Evolutionary conservation across 2,797 vertebrate species (phyloP).

Genomic region (Spheniscus humboldti): DNA sequence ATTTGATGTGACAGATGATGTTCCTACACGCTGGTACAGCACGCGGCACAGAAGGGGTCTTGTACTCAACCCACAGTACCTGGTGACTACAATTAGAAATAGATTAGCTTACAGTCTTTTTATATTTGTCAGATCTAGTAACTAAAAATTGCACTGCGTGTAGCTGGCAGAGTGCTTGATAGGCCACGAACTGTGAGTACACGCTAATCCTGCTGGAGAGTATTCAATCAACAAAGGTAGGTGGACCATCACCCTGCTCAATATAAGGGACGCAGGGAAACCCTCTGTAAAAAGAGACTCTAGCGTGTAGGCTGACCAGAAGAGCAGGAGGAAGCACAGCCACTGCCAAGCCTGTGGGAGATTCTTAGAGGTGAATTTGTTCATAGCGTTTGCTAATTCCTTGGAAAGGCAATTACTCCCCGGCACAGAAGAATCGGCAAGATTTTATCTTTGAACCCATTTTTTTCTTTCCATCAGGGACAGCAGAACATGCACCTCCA

Average conservation of each 20-base stretch:
- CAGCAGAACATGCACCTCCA: not conserved
- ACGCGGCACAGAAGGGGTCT: not conserved
- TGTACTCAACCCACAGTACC: not conserved
- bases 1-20: not conserved
- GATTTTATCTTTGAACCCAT: not conserved
- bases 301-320: not conserved
- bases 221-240: not conserved
- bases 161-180: not conserved
- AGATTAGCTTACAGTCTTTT: not conserved
- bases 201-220: not conserved
- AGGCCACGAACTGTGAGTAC: fast-evolving
- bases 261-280: not conserved
- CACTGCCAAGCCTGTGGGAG: not conserved
- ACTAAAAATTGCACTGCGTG: not conserved
- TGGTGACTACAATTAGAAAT: not conserved
- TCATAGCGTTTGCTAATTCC: not conserved
- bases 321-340: not conserved
- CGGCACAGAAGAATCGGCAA: not conserved
- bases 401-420: not conserved
- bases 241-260: not conserved
- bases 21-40: not conserved
- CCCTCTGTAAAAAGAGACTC: not conserved
- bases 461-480: not conserved
- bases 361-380: not conserved
- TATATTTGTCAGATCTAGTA: not conserved